Evolutionary conservation across 2,797 vertebrate genomes (phyloP).

Genomic region (Gallinago stenura): DNA sequence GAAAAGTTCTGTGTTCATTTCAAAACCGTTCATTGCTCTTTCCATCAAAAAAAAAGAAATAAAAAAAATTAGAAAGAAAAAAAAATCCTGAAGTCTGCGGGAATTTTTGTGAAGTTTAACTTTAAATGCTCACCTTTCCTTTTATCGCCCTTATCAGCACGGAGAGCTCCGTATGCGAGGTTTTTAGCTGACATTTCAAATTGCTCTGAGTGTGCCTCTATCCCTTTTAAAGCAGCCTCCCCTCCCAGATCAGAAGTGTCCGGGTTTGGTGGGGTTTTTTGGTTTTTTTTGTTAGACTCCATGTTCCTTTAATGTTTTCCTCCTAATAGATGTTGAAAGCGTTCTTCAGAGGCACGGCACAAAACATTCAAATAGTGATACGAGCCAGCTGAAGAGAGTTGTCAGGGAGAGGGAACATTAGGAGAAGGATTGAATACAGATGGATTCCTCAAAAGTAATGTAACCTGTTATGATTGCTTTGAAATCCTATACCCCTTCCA

Average conservation of each 20-base stretch:
- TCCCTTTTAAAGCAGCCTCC: conserved; percentile 59
- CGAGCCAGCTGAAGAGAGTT: conserved; percentile 70
- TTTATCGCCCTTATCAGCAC: conserved; percentile 47
- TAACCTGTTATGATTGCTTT: conserved; percentile 75
- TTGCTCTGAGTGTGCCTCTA: conserved; percentile 23
- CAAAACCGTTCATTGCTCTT: background rate
- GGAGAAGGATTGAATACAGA: conserved; percentile 72
- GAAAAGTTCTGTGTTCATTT: background rate
- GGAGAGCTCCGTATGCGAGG: background rate
- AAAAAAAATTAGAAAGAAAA: background rate
- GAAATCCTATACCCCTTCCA: conserved; percentile 67
- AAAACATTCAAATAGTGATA: conserved; percentile 70
- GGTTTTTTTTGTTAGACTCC: conserved; percentile 51
- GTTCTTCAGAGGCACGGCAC: conserved; percentile 65
- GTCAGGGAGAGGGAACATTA: conserved; percentile 66
- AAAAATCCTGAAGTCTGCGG: conserved; percentile 33
- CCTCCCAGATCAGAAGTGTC: conserved; percentile 70
- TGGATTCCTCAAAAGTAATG: conserved; percentile 74
- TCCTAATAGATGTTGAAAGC: conserved; percentile 70
- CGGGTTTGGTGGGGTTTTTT: background rate
- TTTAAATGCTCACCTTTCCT: conserved; percentile 67
- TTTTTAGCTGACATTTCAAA: conserved; percentile 64
- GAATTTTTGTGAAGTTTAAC: conserved; percentile 61
- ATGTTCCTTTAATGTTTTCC: conserved; percentile 68
- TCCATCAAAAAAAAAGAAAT: background rate